Evolutionary conservation across 1,140 invertebrate species (phyloP), one percentile per base, ranked within the genome.

Genomic region (Drosophila burlai): DNA sequence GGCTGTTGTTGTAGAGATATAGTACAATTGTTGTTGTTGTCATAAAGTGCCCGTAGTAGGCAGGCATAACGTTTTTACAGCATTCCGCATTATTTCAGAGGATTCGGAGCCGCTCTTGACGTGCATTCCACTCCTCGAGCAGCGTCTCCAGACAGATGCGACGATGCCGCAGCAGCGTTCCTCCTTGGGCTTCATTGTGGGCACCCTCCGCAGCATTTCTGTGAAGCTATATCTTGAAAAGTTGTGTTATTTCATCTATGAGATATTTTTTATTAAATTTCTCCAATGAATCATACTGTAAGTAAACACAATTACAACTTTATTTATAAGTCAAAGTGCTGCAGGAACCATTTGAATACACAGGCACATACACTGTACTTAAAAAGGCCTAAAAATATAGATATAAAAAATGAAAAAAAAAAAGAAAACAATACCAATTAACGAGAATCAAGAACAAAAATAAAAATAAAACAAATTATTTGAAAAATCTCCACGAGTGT

Each of bases 81-180:
- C 82, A n/a, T 86, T 78, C 49, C 91, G 93, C 64, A 83, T 92
- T 54, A 55, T 91, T 9, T 91, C 92, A 4, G 93, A 91, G 63
- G 85, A 90, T 47, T 82, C 92, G 26, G 80, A 86, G 2, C 86
- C 92, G 1, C 68, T 93, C 9, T 74, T 93, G 11, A 81, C 86
- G 16, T 93, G 91, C 55, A 45, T 59, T 5, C 57, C 74, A 3
- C 18, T 82, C 8, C 57, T 93, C 21, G 46, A 76, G 13, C 78
- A 92, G 26, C 84, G 85, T 1, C 62, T 84, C 0, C 50, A 68
- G 52, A 42, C 52, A 38, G 38, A 52, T 0, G 11, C 54, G 0
- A 26, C 59, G 8, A 47, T 8, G 4, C 46, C 26, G 13, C 71
- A 77, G 15, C 83, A 91, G 46, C 78, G 75, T 13, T 68, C 36